Conservation (phyloP, 2,888 invertebrate species). For the Pemphredon lugubris region DNA sequence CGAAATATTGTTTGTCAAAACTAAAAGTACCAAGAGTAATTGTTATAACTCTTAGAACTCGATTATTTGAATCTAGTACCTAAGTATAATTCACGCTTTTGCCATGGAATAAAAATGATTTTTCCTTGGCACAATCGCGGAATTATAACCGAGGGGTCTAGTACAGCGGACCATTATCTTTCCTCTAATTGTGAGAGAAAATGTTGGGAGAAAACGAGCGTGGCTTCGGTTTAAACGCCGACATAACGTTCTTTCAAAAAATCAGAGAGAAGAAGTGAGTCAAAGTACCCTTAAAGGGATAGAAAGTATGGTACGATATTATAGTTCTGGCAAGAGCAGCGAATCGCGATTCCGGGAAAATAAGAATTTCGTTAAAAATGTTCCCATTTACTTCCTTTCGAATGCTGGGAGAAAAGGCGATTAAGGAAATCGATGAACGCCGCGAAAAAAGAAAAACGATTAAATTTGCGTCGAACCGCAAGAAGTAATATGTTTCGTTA, state of each 20-base stretch:
- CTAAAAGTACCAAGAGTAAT: too few relatives aligned
- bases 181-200: neutral
- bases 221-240: neutral
- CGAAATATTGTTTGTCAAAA: too few relatives aligned
- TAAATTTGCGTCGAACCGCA: conserved; percentile 18
- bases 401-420: neutral
- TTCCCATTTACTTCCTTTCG: neutral
- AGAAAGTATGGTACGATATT: neutral
- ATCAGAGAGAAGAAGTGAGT: neutral
- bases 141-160: too few relatives aligned
- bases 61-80: too few relatives aligned
- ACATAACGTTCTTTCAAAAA: neutral
- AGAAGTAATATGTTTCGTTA: conserved; percentile 29
- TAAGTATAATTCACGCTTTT: too few relatives aligned
- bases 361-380: neutral
- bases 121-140: too few relatives aligned
- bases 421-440: conserved; percentile 3
- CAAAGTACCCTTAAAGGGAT: neutral
- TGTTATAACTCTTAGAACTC: too few relatives aligned
- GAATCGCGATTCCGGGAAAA: neutral
- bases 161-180: too few relatives aligned
- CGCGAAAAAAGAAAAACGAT: conserved; percentile 16
- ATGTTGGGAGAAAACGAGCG: neutral
- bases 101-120: too few relatives aligned
- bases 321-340: neutral